Percentiles rank a stretch among this genome's conserved stretches.
Conservation (phyloP, 2,797 vertebrate species). For the Perodicticus potto region DNA sequence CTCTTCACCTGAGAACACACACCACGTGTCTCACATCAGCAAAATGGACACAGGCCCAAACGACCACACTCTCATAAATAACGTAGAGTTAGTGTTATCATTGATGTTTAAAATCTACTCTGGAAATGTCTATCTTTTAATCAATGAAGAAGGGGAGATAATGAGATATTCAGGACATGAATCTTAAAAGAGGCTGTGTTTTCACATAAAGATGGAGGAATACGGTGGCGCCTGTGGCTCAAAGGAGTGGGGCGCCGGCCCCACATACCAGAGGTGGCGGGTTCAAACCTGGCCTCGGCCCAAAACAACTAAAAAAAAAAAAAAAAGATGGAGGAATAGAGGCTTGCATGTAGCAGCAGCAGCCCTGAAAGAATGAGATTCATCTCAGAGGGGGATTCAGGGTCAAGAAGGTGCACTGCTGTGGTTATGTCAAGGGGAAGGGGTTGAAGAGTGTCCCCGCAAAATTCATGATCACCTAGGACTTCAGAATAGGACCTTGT, state of each 20-base stretch:
- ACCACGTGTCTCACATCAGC: background rate
- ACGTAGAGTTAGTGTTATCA: background rate
- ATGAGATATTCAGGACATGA: background rate
- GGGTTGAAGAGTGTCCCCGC: background rate
- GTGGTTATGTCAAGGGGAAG: background rate
- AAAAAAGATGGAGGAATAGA: background rate
- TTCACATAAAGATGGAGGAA: background rate
- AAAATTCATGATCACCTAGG: background rate
- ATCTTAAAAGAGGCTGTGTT: background rate
- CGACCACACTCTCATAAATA: background rate
- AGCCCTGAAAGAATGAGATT: background rate
- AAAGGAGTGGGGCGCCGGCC: too few relatives aligned
- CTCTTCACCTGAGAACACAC: background rate
- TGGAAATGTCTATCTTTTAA: background rate
- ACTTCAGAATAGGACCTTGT: constrained; percentile 4
- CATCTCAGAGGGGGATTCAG: background rate
- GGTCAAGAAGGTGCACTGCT: background rate
- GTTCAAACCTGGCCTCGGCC: too few relatives aligned
- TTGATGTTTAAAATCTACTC: background rate
- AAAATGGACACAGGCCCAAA: background rate
- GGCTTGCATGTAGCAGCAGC: background rate
- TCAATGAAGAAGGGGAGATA: background rate
- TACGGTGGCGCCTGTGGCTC: too few relatives aligned
- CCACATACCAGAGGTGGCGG: too few relatives aligned
- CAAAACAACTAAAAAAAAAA: too few relatives aligned